Percentiles rank a stretch among this genome's conserved stretches.
These are phyloP conservation scores for Microctenopoma lineatum DNA, from an alignment of 2,797 vertebrate genomes.

Conservation along the genomic window DNA sequence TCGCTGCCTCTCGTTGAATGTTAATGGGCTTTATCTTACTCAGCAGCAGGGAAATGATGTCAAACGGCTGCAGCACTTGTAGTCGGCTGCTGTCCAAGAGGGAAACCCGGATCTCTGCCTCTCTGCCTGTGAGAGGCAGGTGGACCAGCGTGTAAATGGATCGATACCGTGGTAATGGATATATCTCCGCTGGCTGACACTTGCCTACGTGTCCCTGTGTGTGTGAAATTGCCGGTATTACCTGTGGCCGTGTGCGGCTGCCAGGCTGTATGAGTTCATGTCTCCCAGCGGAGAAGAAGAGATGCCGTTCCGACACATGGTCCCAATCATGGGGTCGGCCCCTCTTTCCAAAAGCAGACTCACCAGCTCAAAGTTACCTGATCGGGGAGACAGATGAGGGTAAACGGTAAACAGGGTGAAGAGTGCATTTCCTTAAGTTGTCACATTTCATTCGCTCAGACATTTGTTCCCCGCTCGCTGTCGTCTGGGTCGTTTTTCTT, in stretches of 20 bases:
- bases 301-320: conserved; percentile 85
- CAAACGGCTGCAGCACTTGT: conserved; percentile 38
- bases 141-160: conserved; percentile 53
- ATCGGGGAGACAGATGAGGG: not conserved
- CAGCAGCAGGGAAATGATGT: conserved; percentile 57
- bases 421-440: not conserved
- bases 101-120: conserved; percentile 27
- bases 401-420: not conserved
- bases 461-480: too few species aligned
- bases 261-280: conserved; percentile 87
- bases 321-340: conserved; percentile 86
- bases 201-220: conserved; percentile 13
- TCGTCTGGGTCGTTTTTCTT: too few species aligned
- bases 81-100: conserved; percentile 20
- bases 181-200: conserved; percentile 35
- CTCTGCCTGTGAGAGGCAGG: conserved; percentile 38
- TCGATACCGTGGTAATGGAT: conserved; percentile 64
- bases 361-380: conserved; percentile 88
- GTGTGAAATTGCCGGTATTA: conserved; percentile 51
- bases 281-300: conserved; percentile 83
- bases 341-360: conserved; percentile 85
- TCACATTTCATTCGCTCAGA: too few species aligned
- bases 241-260: conserved; percentile 88
- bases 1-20: conserved; percentile 55
- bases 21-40: conserved; percentile 70